These are phyloP conservation scores for Pachyrhynchus sulphureomaculatus DNA, from an alignment of 1,140 invertebrate genomes.

Conservation along the genomic window DNA sequence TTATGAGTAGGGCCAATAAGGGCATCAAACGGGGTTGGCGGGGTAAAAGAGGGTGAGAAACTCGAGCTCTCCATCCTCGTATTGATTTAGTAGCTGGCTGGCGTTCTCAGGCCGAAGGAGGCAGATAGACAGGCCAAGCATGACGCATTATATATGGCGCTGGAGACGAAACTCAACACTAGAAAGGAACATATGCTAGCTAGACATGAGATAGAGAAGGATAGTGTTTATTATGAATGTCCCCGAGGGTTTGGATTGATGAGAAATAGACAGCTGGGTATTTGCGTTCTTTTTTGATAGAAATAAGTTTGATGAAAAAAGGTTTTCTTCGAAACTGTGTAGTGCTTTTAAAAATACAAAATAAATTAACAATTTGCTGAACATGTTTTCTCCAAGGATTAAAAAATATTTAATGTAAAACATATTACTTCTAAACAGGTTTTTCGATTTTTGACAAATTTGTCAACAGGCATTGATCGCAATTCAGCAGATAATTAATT, in stretches of 20 bases:
- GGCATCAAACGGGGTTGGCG: conserved; percentile 25
- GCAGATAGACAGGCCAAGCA: conserved; percentile 50
- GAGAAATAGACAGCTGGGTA: conserved; percentile 38
- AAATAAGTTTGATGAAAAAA: no score
- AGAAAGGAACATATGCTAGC: conserved; percentile 27
- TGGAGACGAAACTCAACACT: conserved; percentile 47
- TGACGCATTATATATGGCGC: conserved; percentile 53
- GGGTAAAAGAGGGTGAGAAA: conserved; percentile 29
- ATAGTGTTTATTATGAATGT: conserved; percentile 2
- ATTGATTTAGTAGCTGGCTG: conserved; percentile 52
- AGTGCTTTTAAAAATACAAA: no score
- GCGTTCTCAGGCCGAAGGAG: conserved; percentile 48
- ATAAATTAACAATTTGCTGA: no score
- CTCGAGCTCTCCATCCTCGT: conserved; percentile 40
- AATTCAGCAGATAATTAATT: no score
- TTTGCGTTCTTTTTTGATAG: not conserved
- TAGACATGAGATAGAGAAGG: conserved; percentile 7
- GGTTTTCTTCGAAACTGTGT: no score
- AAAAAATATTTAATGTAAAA: no score
- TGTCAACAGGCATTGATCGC: no score
- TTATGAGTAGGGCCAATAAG: conserved; percentile 32
- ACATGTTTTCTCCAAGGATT: no score
- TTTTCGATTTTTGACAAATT: no score
- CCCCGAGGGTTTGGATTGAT: conserved; percentile 29
- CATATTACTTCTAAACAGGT: no score